A percentile compares a stretch with the other conserved stretches of the same genome.
Evolutionary conservation across 2,113 vertebrate species (phyloP).

Genomic region (Chaetodon trifascialis): DNA sequence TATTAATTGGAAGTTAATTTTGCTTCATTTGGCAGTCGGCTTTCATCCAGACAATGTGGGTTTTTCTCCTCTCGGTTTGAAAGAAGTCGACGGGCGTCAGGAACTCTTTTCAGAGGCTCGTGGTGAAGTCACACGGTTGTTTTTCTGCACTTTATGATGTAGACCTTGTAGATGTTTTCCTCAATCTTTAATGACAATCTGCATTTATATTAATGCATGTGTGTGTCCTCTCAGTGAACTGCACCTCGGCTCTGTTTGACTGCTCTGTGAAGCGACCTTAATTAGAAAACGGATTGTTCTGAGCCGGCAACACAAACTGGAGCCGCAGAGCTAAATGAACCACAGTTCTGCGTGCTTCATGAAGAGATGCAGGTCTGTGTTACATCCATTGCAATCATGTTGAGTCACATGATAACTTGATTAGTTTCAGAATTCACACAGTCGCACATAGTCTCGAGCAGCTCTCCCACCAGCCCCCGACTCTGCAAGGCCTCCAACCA

Average conservation of each 20-base stretch:
- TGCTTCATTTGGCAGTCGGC: not conserved
- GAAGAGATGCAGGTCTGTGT: too few relatives aligned
- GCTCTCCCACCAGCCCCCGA: slow-evolving; percentile 9
- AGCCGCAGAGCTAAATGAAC: not conserved
- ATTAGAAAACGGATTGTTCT: not conserved
- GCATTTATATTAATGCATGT: not conserved
- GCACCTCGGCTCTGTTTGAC: not conserved
- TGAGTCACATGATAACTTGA: not conserved
- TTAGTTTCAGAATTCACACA: slow-evolving; percentile 2
- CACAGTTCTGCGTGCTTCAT: not conserved
- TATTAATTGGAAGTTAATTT: slow-evolving; percentile 2
- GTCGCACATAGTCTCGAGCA: not conserved
- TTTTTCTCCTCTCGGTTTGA: not conserved
- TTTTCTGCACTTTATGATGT: not conserved
- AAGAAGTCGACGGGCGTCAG: not conserved
- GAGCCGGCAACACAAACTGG: not conserved
- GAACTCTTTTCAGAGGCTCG: not conserved
- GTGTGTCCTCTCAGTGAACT: not conserved
- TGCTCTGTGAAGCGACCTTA: not conserved
- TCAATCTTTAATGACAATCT: not conserved
- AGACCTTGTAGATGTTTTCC: not conserved
- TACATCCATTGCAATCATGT: not conserved
- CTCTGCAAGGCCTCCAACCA: slow-evolving; percentile 35
- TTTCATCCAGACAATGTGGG: not conserved
- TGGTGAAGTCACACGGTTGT: not conserved